Evolutionary conservation across 2,797 vertebrate species (phyloP).

Genomic region (Varecia variegata): DNA sequence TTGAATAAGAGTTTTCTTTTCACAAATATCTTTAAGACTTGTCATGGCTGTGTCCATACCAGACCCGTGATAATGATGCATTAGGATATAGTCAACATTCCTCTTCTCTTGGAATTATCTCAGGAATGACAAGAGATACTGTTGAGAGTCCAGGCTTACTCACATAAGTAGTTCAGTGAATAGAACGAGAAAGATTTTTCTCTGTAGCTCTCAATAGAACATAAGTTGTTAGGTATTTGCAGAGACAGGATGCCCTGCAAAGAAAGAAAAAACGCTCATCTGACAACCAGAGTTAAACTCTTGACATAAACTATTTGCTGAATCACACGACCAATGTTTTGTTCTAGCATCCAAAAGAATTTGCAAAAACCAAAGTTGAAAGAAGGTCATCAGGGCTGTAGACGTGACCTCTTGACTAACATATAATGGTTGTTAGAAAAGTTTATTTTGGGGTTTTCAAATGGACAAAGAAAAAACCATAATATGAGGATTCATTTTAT

Average conservation of each 20-base stretch:
- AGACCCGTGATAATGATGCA: neutral
- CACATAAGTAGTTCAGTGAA: neutral
- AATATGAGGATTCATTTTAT: neutral
- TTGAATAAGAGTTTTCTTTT: neutral
- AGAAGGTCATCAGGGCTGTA: neutral
- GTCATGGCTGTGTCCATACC: neutral
- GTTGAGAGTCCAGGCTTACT: neutral
- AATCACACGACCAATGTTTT: neutral
- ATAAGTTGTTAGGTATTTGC: neutral
- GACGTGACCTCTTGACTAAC: neutral
- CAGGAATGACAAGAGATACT: neutral
- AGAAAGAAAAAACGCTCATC: neutral
- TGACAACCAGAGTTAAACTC: neutral
- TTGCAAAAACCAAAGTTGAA: neutral
- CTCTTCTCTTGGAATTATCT: neutral
- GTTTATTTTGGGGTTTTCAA: conserved; percentile 25
- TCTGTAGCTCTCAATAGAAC: neutral
- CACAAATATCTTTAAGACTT: neutral
- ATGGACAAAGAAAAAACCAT: neutral
- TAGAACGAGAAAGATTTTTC: conserved; percentile 7
- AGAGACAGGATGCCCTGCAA: neutral
- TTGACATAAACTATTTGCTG: neutral
- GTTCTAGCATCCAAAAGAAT: neutral
- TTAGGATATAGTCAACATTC: neutral
- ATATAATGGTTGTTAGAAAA: neutral